Evolutionary conservation across 2,797 vertebrate genomes (phyloP).

Genomic region (Aotus griseimembra): DNA sequence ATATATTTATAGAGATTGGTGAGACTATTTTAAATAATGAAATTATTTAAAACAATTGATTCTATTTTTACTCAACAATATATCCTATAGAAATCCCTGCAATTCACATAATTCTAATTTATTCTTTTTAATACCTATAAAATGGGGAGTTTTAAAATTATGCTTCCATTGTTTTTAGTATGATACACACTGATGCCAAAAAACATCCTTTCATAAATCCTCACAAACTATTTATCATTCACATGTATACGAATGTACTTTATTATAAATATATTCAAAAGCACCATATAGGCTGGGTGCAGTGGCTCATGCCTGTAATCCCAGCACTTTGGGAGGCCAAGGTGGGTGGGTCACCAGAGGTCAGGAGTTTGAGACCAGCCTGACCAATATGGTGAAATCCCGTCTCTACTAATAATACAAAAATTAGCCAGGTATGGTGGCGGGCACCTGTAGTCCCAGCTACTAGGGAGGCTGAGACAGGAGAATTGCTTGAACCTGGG

Average conservation of each 20-base stretch:
- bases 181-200: background rate
- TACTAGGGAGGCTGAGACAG: no score
- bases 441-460: no score
- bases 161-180: background rate
- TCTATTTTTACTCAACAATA: background rate
- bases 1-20: background rate
- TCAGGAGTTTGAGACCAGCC: no score
- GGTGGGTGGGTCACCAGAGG: no score
- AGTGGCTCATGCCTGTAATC: no score
- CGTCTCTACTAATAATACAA: no score
- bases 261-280: constrained; percentile 19
- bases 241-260: background rate
- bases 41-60: background rate
- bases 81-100: background rate
- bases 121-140: background rate
- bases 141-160: constrained; percentile 9
- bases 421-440: no score
- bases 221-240: background rate
- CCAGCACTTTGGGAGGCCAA: no score
- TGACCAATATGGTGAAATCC: no score
- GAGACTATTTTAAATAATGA: background rate
- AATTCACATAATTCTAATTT: constrained; percentile 1
- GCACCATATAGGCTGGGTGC: background rate
- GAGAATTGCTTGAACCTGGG: no score
- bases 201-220: background rate